Evolutionary conservation across 92 coral and sea anemone genomes (phyloP).

Genomic region (Palythoa caribaeorum): DNA sequence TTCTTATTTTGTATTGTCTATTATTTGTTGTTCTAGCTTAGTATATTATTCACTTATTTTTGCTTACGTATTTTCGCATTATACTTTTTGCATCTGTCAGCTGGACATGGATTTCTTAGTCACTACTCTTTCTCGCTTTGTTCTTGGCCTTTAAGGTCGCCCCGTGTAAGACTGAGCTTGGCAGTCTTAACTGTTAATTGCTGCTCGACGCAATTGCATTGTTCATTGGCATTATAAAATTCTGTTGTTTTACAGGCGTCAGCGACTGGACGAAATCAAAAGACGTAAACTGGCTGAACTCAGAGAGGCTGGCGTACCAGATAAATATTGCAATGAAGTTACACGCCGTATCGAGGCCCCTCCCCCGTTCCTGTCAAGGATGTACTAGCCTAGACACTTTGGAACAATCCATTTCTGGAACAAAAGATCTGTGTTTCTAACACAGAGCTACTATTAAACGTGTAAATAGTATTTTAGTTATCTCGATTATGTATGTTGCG

Average conservation of each 20-base stretch:
- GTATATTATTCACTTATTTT: too few species aligned
- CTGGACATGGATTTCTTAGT: too few species aligned
- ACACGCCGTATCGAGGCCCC: conserved; percentile 99
- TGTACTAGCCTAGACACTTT: conserved; percentile 42
- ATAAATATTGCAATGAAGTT: conserved; percentile 98
- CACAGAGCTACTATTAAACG: neutral
- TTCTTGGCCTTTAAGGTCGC: too few species aligned
- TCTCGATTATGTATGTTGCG: neutral
- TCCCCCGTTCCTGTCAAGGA: conserved; percentile 86
- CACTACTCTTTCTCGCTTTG: too few species aligned
- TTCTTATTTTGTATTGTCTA: too few species aligned
- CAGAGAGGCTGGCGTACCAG: conserved; percentile 96
- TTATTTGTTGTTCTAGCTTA: too few species aligned
- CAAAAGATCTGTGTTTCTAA: neutral
- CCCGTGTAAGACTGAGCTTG: too few species aligned
- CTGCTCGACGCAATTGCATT: too few species aligned
- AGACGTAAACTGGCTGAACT: conserved; percentile 85
- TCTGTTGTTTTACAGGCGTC: conserved; percentile 68
- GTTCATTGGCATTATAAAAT: neutral
- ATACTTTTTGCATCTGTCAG: too few species aligned
- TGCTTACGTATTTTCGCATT: too few species aligned
- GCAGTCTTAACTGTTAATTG: too few species aligned
- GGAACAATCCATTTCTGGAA: neutral
- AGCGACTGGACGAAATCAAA: conserved; percentile 95
- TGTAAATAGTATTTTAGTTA: conserved; percentile 3